Evolutionary conservation across 1,140 invertebrate genomes (phyloP).

Genomic region (Hormaphis cornu): DNA sequence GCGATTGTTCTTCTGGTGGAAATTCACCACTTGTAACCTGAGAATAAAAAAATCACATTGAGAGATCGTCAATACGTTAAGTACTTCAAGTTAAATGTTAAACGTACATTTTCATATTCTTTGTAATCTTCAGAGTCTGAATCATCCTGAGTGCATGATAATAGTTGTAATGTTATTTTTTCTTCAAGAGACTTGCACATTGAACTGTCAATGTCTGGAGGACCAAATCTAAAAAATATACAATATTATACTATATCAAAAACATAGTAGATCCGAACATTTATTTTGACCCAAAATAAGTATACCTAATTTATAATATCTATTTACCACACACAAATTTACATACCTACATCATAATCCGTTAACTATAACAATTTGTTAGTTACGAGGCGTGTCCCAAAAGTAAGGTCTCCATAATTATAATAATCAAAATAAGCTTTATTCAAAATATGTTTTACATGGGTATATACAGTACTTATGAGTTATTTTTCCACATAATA

Average conservation of each 20-base stretch:
- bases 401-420: too few species aligned
- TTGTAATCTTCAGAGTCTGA: constrained; percentile 16
- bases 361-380: too few species aligned
- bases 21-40: constrained; percentile 13
- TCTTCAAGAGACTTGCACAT: background rate
- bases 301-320: too few species aligned
- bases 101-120: constrained; percentile 11
- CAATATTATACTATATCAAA: too few species aligned
- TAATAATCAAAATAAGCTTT: too few species aligned
- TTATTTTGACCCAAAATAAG: too few species aligned
- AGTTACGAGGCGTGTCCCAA: too few species aligned
- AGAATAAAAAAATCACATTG: background rate
- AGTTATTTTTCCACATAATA: constrained; percentile 32
- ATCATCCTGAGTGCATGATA: background rate
- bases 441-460: background rate
- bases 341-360: too few species aligned
- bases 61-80: background rate
- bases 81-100: background rate
- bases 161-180: constrained; percentile 1
- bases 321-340: too few species aligned
- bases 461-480: background rate
- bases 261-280: too few species aligned
- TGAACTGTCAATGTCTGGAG: background rate
- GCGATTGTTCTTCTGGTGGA: background rate
- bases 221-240: background rate